Evolutionary conservation across 2,797 vertebrate genomes (phyloP).

Genomic region (Mormyrops boulengeri): DNA sequence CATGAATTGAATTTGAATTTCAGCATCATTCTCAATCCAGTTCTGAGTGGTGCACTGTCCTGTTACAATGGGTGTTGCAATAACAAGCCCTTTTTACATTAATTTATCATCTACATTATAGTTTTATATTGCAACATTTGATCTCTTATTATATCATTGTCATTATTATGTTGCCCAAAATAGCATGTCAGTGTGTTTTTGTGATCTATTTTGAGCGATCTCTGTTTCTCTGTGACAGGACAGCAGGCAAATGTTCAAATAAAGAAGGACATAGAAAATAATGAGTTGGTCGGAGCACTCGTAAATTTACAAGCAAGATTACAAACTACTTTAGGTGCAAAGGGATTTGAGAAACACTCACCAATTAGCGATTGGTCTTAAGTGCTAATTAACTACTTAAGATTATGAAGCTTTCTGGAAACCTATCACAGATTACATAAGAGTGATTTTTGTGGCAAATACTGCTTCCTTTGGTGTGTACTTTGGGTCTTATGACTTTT

Average conservation of each 20-base stretch:
- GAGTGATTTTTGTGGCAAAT: neutral
- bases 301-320: no score
- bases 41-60: no score
- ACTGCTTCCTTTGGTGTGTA: neutral
- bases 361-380: neutral
- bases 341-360: neutral
- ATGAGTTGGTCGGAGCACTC: no score
- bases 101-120: no score
- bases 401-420: neutral
- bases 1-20: no score
- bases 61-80: no score
- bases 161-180: neutral
- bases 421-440: neutral
- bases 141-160: neutral
- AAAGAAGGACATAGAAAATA: no score
- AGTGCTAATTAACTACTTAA: neutral
- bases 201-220: neutral
- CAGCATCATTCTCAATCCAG: no score
- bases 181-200: neutral
- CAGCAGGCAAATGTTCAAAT: neutral
- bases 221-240: neutral
- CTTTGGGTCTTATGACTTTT: neutral
- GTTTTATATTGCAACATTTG: neutral
- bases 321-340: neutral
- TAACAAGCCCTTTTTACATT: no score